A percentile compares a stretch with the other conserved stretches of the same genome.
phyloP scores from a whole-genome alignment of 2,797 vertebrate genomes.

The Sebastes taczanowskii region DNA sequence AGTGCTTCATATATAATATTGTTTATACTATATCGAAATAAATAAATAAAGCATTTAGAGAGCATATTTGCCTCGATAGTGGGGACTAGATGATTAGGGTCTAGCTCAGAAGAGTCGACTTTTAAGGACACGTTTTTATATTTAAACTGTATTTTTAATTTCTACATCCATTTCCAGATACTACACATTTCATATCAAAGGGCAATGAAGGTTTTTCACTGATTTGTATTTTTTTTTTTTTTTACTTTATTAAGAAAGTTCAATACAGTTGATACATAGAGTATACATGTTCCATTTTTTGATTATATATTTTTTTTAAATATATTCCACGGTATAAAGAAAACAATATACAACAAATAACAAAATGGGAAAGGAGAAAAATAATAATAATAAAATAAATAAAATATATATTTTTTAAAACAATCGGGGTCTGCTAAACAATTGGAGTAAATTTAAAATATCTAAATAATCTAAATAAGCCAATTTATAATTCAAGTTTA shows the following conservation, averaged over 20 bases:
- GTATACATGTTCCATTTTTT: too few relatives aligned
- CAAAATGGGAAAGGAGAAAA: too few relatives aligned
- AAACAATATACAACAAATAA: too few relatives aligned
- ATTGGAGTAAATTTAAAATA: too few relatives aligned
- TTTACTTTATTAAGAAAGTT: too few relatives aligned
- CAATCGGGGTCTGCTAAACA: too few relatives aligned
- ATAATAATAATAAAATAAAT: too few relatives aligned
- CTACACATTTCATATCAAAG: not conserved
- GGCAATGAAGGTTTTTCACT: not conserved
- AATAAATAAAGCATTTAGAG: not conserved
- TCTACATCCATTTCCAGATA: not conserved
- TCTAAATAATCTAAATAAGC: too few relatives aligned
- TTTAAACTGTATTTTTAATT: not conserved
- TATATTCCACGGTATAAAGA: too few relatives aligned
- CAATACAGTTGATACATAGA: too few relatives aligned
- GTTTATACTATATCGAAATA: not conserved
- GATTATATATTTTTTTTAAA: rapidly evolving
- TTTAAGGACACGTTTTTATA: not conserved
- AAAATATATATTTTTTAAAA: too few relatives aligned
- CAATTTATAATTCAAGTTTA: too few relatives aligned
- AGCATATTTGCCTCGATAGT: not conserved
- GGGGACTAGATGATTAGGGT: not conserved
- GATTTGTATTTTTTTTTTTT: not conserved
- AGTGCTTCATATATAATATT: not conserved
- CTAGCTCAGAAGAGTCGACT: not conserved